Evolutionary conservation across 2,888 invertebrate genomes (phyloP).

Genomic region (Chromoteleia sp.): DNA sequence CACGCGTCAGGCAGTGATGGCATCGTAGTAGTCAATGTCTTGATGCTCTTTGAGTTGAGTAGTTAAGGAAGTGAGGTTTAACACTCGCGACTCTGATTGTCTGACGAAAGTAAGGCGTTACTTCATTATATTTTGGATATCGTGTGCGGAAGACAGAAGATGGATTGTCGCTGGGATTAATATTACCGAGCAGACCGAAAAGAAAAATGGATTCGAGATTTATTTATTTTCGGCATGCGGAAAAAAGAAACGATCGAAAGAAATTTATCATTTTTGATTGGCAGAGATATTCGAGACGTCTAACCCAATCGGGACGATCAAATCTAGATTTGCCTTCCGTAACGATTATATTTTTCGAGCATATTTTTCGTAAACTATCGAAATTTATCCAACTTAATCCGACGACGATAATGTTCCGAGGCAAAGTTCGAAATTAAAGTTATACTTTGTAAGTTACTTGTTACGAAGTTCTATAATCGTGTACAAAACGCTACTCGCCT

Average conservation of each 20-base stretch:
- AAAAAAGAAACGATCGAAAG: not conserved
- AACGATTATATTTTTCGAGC: conserved; percentile 16
- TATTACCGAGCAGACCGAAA: conserved; percentile 7
- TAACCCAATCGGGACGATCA: conserved; percentile 14
- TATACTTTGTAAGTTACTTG: conserved; percentile 31
- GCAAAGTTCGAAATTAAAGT: conserved; percentile 46
- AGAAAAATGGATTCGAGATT: conserved; percentile 18
- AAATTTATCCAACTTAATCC: conserved; percentile 48
- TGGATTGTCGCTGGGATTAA: conserved; percentile 30
- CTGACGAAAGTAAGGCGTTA: not conserved
- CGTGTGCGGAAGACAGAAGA: conserved; percentile 36
- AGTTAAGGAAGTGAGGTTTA: too few species aligned
- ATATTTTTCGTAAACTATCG: conserved; percentile 30
- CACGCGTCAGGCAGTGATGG: too few species aligned
- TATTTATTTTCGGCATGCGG: conserved; percentile 25
- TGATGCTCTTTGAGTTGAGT: too few species aligned
- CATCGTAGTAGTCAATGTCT: too few species aligned
- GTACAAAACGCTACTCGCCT: conserved; percentile 30
- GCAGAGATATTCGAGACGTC: conserved; percentile 11
- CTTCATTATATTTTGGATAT: conserved; percentile 18
- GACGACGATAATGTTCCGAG: conserved; percentile 33
- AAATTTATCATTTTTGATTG: conserved; percentile 31
- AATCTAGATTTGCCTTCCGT: conserved; percentile 22
- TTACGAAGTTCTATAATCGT: conserved; percentile 29
- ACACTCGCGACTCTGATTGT: not conserved